Evolutionary conservation across 2,888 invertebrate species (phyloP).

Genomic region (Salpingus planirostris): DNA sequence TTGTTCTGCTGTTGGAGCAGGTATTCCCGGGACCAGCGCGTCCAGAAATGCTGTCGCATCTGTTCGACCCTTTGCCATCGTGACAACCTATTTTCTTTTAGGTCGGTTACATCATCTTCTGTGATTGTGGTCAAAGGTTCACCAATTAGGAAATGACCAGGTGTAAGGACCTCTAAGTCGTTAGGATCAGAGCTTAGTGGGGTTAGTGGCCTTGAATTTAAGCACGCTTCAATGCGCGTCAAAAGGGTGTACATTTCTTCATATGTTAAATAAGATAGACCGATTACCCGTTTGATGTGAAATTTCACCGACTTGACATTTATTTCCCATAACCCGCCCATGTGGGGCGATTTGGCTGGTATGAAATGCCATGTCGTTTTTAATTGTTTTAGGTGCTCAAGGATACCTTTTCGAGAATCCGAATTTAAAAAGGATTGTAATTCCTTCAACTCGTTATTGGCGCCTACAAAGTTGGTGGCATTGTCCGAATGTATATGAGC

Average conservation of each 20-base stretch:
- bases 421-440: conserved; percentile 1
- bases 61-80: not conserved
- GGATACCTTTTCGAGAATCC: not conserved
- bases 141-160: conserved; percentile 9
- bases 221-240: conserved; percentile 25
- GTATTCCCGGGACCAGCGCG: not conserved
- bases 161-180: conserved; percentile 6
- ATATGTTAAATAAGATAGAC: conserved; percentile 18
- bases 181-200: conserved; percentile 6
- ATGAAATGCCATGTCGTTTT: conserved; percentile 16
- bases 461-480: conserved; percentile 2
- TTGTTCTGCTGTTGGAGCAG: not conserved
- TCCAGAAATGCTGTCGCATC: not conserved
- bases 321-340: conserved; percentile 30
- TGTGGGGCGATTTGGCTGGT: conserved; percentile 23
- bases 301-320: conserved; percentile 24
- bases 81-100: not conserved
- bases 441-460: conserved; percentile 4
- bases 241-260: conserved; percentile 27
- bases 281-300: conserved; percentile 21
- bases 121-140: conserved; percentile 1
- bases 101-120: not conserved
- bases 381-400: not conserved
- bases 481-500: conserved; percentile 8
- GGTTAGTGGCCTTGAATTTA: conserved; percentile 26